Evolutionary conservation across 2,113 vertebrate genomes (phyloP), one percentile per base, ranked within the genome.

Genomic region (Xenotilapia flavipinnis): DNA sequence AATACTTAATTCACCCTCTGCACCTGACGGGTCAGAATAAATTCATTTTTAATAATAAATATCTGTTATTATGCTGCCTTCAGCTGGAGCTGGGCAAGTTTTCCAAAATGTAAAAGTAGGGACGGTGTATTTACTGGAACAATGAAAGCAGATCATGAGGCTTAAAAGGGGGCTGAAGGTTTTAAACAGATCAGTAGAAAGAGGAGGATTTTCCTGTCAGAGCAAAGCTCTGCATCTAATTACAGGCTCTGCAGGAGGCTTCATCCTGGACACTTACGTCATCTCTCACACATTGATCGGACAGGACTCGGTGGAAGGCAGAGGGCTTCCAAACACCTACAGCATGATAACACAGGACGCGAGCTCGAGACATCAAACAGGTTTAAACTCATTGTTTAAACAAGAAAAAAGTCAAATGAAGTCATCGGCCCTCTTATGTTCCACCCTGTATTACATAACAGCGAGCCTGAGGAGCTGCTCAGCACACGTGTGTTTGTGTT

Each of bases 171-270:
- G 6, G 55, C 28, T 5, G 7, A 62, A 70, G 80, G 85, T 87
- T 91, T 82, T 88, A 58, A 89, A 84, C 88, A 70, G 85, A 86
- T 92, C 83, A 87, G 80, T 49, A 86, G 40, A 53, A 56, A 60
- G n/a, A 81, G 68, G 51, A 65, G 79, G 83, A 88, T 55, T 89
- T 87, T 36, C 79, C 36, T 1, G 10, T 65, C 73, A 79, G 82
- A 83, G 79, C 49, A 60, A 17, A 86, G 36, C 80, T 23, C 80
- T 81, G 79, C 6, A 49, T 87, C 86, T 86, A 90, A 92, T 93
- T 91, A 90, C 65, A 90, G 87, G 42, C 75, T 26, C 45, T 47
- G 28, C 81, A 38, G 80, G 82, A 84, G 55, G 6, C 77, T 81
- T 87, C 3, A 36, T 65, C 77, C 75, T 54, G 75, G 80, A 68